Base-by-base conservation (phyloP, 2,797 vertebrate species). In the Myotis myotis region DNA sequence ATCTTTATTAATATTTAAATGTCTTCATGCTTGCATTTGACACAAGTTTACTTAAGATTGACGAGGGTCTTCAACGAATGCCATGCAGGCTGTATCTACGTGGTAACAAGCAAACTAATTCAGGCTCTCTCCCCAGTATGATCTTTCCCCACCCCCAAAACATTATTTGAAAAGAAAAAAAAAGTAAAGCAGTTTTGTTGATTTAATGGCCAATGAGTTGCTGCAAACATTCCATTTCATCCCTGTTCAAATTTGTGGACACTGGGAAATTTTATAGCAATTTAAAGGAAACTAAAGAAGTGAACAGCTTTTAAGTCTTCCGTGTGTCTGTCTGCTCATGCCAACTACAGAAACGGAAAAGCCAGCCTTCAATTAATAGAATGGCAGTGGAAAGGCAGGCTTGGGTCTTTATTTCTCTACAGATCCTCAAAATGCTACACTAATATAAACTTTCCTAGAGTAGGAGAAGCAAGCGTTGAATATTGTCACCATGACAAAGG, bases 1-100 rank as follows among this genome's bases (percentile, higher is more conserved):
- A 81, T 78, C 81, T 96, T 87, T 80, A 90, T 97, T 95, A 96
- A 93, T 64, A 89, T 81, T 86, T 41, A 33, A 3, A 41, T 78
- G 64, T 60, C 51, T 91, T 91, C 82, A 87, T 93, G 82, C 19
- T 83, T 96, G 72, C 55, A n/a, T 88, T 38, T 82, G 74, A 90
- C 41, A 70, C 2, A 11, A 41, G 5, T 84, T 89, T 49, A 49
- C 70, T 91, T 91, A 47, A 53, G 36, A 62, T 55, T 51, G 44
- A 89, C 33, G 17, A 66, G 11, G 0, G 1, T 78, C 20, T 89
- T 66, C 20, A n/a, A 16, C 20, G 4, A 25, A 41, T 62, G 47
- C 13, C 36, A 53, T 33, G 5, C 6, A 25, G 5, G 1, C 13
- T 7, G 6, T 44, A 4, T 28, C 33, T 17, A 0, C 7, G 3